Conservation (phyloP, 2,888 invertebrate species). For the Actias luna region DNA sequence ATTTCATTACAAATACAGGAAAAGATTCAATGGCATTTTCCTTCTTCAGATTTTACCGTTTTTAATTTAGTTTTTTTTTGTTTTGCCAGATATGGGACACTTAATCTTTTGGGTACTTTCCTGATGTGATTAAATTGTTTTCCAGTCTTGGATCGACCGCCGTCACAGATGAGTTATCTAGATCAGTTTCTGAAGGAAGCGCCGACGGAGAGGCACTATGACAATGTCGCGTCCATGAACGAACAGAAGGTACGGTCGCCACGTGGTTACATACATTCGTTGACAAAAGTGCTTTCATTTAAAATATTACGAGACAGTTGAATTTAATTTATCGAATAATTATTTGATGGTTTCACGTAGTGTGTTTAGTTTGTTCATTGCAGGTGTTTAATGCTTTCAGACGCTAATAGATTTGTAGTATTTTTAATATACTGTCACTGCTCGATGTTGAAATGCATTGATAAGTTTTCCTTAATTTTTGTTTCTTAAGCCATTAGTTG, state of each 20-base stretch:
- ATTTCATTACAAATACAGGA: too few species aligned
- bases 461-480: too few species aligned
- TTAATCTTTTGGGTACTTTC: conserved; percentile 7
- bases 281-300: not conserved
- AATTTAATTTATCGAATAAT: not conserved
- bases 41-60: not conserved
- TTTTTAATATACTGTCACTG: too few species aligned
- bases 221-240: conserved; percentile 69
- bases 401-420: not conserved
- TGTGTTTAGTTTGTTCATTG: conserved; percentile 5
- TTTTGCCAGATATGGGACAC: conserved; percentile 2
- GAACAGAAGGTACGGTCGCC: conserved; percentile 67
- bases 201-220: conserved; percentile 72
- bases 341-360: not conserved
- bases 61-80: not conserved
- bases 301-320: too few species aligned
- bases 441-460: too few species aligned
- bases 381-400: too few species aligned
- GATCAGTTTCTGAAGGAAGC: conserved; percentile 94
- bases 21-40: too few species aligned
- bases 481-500: too few species aligned
- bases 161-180: conserved; percentile 95
- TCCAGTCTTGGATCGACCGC: conserved; percentile 92
- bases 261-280: not conserved
- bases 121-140: conserved; percentile 24